Percentiles rank a stretch among this genome's conserved stretches.
These are phyloP conservation scores for Intellagama lesueurii DNA, from an alignment of 2,797 vertebrate species.

Conservation along the genomic window DNA sequence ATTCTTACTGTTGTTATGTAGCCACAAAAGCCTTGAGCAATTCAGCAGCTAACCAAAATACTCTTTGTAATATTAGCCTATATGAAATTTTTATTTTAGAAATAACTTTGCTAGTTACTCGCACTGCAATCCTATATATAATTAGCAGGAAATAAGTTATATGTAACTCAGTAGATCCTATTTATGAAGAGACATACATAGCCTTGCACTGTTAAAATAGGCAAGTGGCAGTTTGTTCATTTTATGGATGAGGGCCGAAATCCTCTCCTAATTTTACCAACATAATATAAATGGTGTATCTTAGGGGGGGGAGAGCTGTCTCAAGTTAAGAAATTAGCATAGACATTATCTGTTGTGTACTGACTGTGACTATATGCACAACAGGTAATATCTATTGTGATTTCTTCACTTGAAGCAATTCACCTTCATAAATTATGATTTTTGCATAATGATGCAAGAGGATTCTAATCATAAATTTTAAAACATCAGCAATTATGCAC, in stretches of 20 bases:
- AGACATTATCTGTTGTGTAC: too few species aligned
- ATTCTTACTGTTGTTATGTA: not conserved
- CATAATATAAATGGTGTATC: too few species aligned
- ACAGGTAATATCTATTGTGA: too few species aligned
- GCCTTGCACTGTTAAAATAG: not conserved
- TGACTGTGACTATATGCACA: too few species aligned
- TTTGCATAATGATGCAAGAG: too few species aligned
- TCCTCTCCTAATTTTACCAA: too few species aligned
- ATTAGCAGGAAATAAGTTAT: not conserved
- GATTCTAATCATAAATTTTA: too few species aligned
- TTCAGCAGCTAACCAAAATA: not conserved
- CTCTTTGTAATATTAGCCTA: not conserved
- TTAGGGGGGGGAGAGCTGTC: not conserved
- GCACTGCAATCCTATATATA: not conserved
- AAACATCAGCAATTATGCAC: not conserved
- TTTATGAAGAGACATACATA: not conserved
- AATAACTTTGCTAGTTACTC: conserved; percentile 9
- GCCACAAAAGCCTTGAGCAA: not conserved
- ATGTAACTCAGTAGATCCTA: not conserved
- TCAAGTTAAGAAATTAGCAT: not conserved
- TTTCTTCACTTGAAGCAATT: too few species aligned
- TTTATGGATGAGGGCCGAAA: not conserved
- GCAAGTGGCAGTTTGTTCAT: conserved; percentile 2
- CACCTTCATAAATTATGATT: too few species aligned
- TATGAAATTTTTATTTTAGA: not conserved